Conservation (phyloP, 2,888 invertebrate species). For the Brachynemurus nebulosus region DNA sequence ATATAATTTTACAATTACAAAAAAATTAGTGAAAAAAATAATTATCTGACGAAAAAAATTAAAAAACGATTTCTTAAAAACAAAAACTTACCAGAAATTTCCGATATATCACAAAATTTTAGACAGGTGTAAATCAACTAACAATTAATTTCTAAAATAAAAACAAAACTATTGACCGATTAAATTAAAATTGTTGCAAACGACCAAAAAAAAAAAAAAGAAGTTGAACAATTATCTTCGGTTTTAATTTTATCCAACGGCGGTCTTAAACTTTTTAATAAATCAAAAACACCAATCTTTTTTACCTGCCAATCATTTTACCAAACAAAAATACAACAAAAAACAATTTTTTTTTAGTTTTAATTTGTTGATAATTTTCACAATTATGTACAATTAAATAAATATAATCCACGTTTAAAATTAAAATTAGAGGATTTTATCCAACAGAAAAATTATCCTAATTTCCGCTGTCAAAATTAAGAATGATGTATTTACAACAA, state of each 20-base stretch:
- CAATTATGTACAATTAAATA: slow-evolving; percentile 1
- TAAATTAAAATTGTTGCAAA: too few relatives aligned
- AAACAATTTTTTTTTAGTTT: not conserved
- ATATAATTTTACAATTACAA: too few relatives aligned
- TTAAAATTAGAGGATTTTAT: too few relatives aligned
- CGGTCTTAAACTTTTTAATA: not conserved
- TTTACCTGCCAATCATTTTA: slow-evolving; percentile 1
- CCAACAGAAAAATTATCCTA: too few relatives aligned
- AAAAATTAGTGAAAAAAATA: too few relatives aligned
- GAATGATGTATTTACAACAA: too few relatives aligned
- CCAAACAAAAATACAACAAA: slow-evolving; percentile 1
- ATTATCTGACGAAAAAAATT: too few relatives aligned
- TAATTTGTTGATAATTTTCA: slow-evolving; percentile 1
- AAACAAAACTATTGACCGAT: slow-evolving; percentile 1
- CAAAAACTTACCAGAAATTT: slow-evolving; percentile 15
- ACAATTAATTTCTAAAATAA: too few relatives aligned
- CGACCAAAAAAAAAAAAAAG: too few relatives aligned
- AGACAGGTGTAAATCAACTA: slow-evolving; percentile 29
- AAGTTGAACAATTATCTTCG: not conserved
- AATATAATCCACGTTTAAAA: too few relatives aligned
- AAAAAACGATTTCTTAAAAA: too few relatives aligned
- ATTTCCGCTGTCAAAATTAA: too few relatives aligned
- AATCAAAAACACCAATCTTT: not conserved
- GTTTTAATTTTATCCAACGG: not conserved
- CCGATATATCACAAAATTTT: slow-evolving; percentile 30